Base-by-base conservation (phyloP, 2,888 invertebrate species). In the Caradrina clavipalpis region DNA sequence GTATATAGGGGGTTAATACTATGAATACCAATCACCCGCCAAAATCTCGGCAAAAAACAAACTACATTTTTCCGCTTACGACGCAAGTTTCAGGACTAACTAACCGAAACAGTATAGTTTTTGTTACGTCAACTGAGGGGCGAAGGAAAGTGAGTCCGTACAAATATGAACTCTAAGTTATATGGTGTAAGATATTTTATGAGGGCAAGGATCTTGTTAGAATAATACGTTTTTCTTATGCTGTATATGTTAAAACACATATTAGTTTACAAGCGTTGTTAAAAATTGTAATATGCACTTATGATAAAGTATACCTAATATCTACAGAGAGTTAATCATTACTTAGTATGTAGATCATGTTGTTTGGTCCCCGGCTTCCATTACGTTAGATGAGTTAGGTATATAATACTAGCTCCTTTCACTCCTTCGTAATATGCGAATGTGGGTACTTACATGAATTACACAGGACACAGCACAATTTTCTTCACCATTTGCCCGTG, bases 41-140 rank as follows among this genome's bases (percentile, higher is more conserved):
- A 50, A 55, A 55, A 55, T 64, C 39, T 50, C 47, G 39, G 11
- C 45, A 74, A 65, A 78, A 70, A 79, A 55, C 2, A 50, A 19
- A 45, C 35, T 58, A 64, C 47, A 65, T 74, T 78, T 58, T 58
- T 78, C 22, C 39, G 74, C 58, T 74, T 74, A 55, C 50, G 54
- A 58, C 54, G 15, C 15, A 50, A 74, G 49, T 74, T 79, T 74
- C 54, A 65, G 50, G 45, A 65, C 35, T 73, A 74, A 74, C 75
- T 79, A 79, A 79, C 75, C 80, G 75, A 51, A 74, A 74, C 75
- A 58, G 49, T 54, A 58, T 79, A 65, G 80, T 58, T 79, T 73
- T 79, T 51, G 80, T 73, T 58, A 54, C 39, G 49, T 49, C 49
- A 53, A 26, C 26, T 26, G 4, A 63, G 73, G 79, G 57, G 31